phyloP scores from a whole-genome alignment of 2,113 vertebrate species.

The Triplophysa rosa region DNA sequence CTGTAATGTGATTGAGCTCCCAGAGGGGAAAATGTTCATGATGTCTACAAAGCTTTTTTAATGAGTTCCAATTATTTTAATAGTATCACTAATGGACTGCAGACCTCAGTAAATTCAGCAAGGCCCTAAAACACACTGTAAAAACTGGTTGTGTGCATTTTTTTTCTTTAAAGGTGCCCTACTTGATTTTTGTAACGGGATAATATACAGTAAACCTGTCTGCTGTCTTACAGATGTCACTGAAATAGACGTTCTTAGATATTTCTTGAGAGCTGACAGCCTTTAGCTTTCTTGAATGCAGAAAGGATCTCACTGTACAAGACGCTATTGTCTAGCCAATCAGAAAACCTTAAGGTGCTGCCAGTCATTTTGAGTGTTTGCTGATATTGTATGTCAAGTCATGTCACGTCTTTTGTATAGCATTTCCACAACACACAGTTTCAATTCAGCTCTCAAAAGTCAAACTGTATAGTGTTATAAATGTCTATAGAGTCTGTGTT shows the following conservation, averaged over 20 bases:
- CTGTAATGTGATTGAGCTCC: slow-evolving; percentile 45
- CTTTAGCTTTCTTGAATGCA: not conserved
- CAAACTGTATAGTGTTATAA: too few species aligned
- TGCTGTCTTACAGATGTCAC: not conserved
- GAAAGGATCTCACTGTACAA: not conserved
- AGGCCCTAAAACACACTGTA: not conserved
- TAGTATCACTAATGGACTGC: slow-evolving; percentile 36
- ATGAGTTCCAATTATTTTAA: slow-evolving; percentile 45
- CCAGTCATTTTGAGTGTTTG: not conserved
- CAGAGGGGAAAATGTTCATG: slow-evolving; percentile 17
- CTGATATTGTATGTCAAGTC: too few species aligned
- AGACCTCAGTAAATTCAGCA: not conserved
- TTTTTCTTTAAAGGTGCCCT: not conserved
- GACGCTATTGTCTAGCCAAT: not conserved
- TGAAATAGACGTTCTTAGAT: not conserved
- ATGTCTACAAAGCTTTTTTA: slow-evolving; percentile 31
- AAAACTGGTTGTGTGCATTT: not conserved
- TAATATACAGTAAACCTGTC: not conserved
- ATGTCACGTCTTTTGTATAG: too few species aligned
- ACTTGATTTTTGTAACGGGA: not conserved
- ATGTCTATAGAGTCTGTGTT: too few species aligned
- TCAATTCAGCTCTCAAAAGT: too few species aligned
- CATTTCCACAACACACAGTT: too few species aligned
- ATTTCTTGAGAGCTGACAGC: not conserved
- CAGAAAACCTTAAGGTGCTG: not conserved